A percentile compares a stretch with the other conserved stretches of the same genome.
phyloP scores from a whole-genome alignment of 2,797 vertebrate genomes.

The Numenius phaeopus region DNA sequence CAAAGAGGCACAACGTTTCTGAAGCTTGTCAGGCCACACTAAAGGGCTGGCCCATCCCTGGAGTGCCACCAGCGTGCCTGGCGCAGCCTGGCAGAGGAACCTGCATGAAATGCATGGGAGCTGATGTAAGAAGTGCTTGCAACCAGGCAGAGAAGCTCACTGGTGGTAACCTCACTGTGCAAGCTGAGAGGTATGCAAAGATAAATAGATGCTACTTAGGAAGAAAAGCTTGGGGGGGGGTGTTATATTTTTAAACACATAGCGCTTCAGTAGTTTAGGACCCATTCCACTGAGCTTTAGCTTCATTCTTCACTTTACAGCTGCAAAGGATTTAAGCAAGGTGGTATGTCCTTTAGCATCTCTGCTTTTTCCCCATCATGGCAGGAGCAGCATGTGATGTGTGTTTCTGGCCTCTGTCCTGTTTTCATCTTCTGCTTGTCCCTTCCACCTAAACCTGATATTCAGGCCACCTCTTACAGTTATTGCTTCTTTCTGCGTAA shows the following conservation, averaged over 20 bases:
- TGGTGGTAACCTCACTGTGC: not conserved
- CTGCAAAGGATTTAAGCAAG: not conserved
- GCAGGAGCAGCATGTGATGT: not conserved
- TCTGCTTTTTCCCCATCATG: not conserved
- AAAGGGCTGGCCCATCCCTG: not conserved
- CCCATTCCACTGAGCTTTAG: not conserved
- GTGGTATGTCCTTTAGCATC: not conserved
- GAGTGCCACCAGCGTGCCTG: not conserved
- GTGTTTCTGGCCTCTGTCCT: not conserved
- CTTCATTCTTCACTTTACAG: not conserved
- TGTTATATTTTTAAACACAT: not conserved
- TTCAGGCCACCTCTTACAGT: not conserved
- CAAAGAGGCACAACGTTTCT: not conserved
- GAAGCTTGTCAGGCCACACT: not conserved
- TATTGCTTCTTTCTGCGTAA: not conserved
- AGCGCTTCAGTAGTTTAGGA: not conserved
- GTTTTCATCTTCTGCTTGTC: not conserved
- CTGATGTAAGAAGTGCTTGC: not conserved
- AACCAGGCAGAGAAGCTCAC: not conserved
- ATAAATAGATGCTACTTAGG: not conserved
- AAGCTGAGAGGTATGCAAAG: not conserved
- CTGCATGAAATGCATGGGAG: not conserved
- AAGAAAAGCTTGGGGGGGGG: not conserved
- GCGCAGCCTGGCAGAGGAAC: not conserved
- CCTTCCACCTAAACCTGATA: not conserved